Percentiles rank a stretch among this genome's conserved stretches.
These are phyloP conservation scores for Drosophila obscura DNA, from an alignment of 1,140 invertebrate species.

Conservation along the genomic window DNA sequence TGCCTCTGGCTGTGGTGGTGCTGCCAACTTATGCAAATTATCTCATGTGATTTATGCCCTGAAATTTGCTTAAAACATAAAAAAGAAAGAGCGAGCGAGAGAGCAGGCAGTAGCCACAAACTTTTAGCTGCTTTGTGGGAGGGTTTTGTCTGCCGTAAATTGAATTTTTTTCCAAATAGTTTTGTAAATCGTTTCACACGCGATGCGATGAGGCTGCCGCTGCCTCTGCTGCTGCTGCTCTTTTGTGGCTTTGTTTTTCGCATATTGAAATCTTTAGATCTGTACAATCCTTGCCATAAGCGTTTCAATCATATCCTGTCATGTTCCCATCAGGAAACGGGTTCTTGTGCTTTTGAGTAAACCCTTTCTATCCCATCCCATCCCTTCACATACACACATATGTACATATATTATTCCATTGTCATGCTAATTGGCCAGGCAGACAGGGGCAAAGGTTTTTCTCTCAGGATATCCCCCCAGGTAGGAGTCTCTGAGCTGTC, in stretches of 20 bases:
- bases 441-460: constrained; percentile 25
- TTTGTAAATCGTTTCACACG: constrained; percentile 61
- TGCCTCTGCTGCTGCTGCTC: constrained; percentile 26
- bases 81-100: neutral
- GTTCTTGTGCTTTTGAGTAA: constrained; percentile 44
- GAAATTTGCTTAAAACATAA: constrained; percentile 39
- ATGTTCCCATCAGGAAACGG: constrained; percentile 48
- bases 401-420: constrained; percentile 41
- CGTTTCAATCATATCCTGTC: constrained; percentile 74
- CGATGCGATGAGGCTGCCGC: constrained; percentile 17
- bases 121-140: constrained; percentile 38
- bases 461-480: constrained; percentile 17
- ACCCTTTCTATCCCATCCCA: constrained; percentile 26
- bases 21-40: constrained; percentile 79
- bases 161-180: constrained; percentile 50
- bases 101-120: neutral
- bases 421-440: constrained; percentile 71
- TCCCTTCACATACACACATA: neutral
- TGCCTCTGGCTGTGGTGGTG: constrained; percentile 38
- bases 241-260: constrained; percentile 32
- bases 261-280: constrained; percentile 48
- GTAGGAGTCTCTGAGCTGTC: constrained; percentile 12
- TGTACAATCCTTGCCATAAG: constrained; percentile 3
- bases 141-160: constrained; percentile 45
- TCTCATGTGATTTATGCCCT: constrained; percentile 63